phyloP scores from a whole-genome alignment of 2,888 invertebrate species.

The Acleris emargana region DNA sequence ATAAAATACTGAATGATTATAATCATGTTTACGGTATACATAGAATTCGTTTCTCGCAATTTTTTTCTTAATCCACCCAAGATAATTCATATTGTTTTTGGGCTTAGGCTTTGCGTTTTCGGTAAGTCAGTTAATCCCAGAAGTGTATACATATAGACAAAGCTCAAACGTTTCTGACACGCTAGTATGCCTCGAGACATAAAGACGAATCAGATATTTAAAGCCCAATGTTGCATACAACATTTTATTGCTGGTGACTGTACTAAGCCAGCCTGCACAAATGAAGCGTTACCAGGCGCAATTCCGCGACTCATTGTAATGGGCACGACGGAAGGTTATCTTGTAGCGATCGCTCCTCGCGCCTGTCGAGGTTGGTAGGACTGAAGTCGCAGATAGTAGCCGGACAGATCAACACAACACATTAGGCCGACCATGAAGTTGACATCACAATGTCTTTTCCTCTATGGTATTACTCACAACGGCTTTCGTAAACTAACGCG shows the following conservation, averaged over 20 bases:
- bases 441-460: slow-evolving; percentile 51
- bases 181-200: too few relatives aligned
- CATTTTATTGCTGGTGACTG: not conserved
- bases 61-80: too few relatives aligned
- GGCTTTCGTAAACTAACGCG: slow-evolving; percentile 46
- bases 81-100: too few relatives aligned
- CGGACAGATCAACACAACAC: slow-evolving; percentile 53
- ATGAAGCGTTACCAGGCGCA: not conserved
- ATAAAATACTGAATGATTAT: too few relatives aligned
- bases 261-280: too few relatives aligned
- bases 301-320: not conserved
- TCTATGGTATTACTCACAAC: slow-evolving; percentile 53
- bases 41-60: too few relatives aligned
- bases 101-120: too few relatives aligned
- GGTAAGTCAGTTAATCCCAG: too few relatives aligned
- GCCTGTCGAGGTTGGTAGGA: slow-evolving; percentile 46
- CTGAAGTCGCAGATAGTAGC: slow-evolving; percentile 53
- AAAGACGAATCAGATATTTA: too few relatives aligned
- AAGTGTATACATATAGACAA: too few relatives aligned
- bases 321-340: slow-evolving; percentile 33
- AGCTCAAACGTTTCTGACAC: too few relatives aligned
- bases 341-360: slow-evolving; percentile 47
- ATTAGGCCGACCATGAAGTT: slow-evolving; percentile 57
- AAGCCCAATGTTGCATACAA: not conserved
- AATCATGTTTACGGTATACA: too few relatives aligned